These are phyloP conservation scores for Glaucomys volans DNA, from an alignment of 2,113 vertebrate genomes.

Conservation along the genomic window DNA sequence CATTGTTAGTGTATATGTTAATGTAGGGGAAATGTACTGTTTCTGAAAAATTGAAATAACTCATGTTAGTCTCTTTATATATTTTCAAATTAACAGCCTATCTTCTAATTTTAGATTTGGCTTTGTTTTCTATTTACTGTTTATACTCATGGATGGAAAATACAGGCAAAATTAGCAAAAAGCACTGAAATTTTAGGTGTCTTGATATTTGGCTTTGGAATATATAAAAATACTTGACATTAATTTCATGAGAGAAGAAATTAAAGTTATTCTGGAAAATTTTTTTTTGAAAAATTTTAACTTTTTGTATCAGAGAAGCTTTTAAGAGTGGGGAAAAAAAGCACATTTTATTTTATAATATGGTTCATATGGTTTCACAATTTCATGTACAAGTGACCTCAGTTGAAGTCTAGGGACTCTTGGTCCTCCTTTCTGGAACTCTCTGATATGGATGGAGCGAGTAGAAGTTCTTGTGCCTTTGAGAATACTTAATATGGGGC, in stretches of 20 bases:
- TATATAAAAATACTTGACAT: slow-evolving; percentile 21
- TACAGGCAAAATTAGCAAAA: not conserved
- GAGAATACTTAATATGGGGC: not conserved
- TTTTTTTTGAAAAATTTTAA: not conserved
- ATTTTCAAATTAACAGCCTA: not conserved
- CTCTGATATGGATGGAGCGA: not conserved
- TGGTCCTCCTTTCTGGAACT: not conserved
- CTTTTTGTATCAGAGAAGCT: not conserved
- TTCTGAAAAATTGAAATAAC: slow-evolving; percentile 8
- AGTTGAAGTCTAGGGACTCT: not conserved
- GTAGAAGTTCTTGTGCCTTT: not conserved
- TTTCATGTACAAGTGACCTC: not conserved
- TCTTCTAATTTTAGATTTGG: slow-evolving; percentile 33
- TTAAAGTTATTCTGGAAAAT: slow-evolving; percentile 19
- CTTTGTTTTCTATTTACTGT: not conserved
- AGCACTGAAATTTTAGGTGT: not conserved
- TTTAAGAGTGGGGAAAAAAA: not conserved
- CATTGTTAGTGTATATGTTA: slow-evolving; percentile 22
- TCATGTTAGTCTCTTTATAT: not conserved
- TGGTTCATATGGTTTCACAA: not conserved
- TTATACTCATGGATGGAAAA: not conserved
- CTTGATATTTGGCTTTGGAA: slow-evolving; percentile 33
- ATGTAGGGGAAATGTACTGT: not conserved
- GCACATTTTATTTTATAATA: not conserved
- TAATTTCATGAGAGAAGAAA: slow-evolving; percentile 26